These are phyloP conservation scores for Sturnus vulgaris DNA, from an alignment of 2,113 vertebrate species.

Conservation along the genomic window DNA sequence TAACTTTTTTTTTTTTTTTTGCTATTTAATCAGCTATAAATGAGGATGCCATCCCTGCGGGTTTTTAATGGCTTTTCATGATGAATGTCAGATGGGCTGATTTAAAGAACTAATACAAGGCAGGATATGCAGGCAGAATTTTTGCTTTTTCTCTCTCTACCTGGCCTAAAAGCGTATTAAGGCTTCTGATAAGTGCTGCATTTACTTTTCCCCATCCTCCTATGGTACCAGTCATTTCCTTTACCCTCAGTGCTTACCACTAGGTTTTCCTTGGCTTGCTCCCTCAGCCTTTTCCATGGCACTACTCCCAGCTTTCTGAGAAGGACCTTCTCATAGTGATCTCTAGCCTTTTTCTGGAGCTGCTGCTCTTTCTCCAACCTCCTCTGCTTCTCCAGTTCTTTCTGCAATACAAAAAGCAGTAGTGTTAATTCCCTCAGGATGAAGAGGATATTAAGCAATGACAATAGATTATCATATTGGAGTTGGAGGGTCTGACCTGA, in stretches of 20 bases:
- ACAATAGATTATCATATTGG: not conserved
- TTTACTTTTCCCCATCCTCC: not conserved
- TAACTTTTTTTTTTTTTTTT: not conserved
- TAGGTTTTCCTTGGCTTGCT: slow-evolving; percentile 67
- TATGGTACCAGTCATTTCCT: not conserved
- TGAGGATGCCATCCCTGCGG: not conserved
- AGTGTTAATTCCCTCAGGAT: not conserved
- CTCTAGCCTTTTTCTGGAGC: slow-evolving; percentile 72
- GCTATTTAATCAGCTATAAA: not conserved
- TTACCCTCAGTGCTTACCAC: slow-evolving; percentile 69
- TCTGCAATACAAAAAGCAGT: slow-evolving; percentile 66
- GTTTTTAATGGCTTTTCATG: not conserved
- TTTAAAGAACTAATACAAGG: not conserved
- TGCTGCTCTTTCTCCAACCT: slow-evolving; percentile 75
- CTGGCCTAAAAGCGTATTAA: not conserved
- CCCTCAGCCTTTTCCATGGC: slow-evolving; percentile 85
- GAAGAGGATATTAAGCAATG: not conserved
- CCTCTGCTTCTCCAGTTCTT: slow-evolving; percentile 83
- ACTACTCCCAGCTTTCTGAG: slow-evolving; percentile 78
- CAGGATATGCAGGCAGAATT: not conserved
- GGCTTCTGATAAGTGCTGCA: not conserved
- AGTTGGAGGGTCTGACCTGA: not conserved
- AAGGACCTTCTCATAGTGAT: slow-evolving; percentile 77
- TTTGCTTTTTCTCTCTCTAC: not conserved
- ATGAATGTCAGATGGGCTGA: not conserved